Evolutionary conservation across 2,888 invertebrate species (phyloP).

Genomic region (Metallyticus violacea): DNA sequence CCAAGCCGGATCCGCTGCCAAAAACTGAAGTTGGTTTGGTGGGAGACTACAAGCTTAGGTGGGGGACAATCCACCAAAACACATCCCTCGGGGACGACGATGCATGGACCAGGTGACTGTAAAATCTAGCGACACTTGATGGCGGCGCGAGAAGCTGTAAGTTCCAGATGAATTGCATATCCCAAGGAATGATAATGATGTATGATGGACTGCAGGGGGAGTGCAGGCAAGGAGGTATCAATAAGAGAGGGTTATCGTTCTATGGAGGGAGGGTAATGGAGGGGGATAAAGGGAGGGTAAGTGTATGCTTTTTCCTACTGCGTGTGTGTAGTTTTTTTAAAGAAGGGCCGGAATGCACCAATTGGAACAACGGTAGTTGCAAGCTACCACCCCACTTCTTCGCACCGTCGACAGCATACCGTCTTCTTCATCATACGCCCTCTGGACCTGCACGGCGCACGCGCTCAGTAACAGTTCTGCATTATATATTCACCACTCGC

Average conservation of each 20-base stretch:
- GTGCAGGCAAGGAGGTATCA: neutral
- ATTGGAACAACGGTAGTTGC: neutral
- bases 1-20: too few species aligned
- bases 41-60: too few species aligned
- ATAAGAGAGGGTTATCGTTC: conserved; percentile 15
- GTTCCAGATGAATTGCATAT: conserved; percentile 5
- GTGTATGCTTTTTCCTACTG: neutral
- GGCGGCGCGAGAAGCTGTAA: neutral
- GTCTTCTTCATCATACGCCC: conserved; percentile 4
- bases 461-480: neutral
- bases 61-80: too few species aligned
- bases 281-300: neutral
- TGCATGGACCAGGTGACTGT: too few species aligned
- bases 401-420: neutral
- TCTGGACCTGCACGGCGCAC: neutral
- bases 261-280: neutral
- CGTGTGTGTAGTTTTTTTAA: conserved; percentile 4
- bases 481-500: neutral
- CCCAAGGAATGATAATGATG: conserved; percentile 1
- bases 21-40: too few species aligned
- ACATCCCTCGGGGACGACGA: too few species aligned
- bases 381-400: conserved; percentile 1
- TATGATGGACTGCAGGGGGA: neutral
- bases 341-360: conserved; percentile 1
- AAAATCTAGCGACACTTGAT: too few species aligned